Evolutionary conservation across 1,140 invertebrate genomes (phyloP).

Genomic region (Lepidurus apus): DNA sequence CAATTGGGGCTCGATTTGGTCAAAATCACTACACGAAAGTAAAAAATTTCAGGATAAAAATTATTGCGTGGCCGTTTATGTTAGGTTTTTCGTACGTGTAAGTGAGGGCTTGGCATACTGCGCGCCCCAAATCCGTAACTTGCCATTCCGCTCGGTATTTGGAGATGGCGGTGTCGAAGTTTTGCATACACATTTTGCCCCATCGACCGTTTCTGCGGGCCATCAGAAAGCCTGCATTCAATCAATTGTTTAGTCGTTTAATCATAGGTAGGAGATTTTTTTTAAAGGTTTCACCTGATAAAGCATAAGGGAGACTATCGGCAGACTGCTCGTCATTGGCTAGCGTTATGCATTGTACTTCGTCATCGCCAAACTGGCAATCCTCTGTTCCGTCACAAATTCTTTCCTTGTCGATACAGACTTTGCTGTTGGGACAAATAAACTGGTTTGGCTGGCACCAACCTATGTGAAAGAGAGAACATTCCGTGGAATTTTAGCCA

Average conservation of each 20-base stretch:
- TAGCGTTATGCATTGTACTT: conserved; percentile 59
- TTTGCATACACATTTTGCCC: conserved; percentile 70
- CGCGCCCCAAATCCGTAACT: conserved; percentile 63
- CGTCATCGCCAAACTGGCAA: conserved; percentile 75
- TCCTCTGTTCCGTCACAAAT: conserved; percentile 53
- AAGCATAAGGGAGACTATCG: conserved; percentile 39
- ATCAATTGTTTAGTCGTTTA: conserved; percentile 29
- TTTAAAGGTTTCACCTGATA: conserved; percentile 37
- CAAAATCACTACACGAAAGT: neutral
- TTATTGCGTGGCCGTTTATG: neutral
- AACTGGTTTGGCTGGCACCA: conserved; percentile 68
- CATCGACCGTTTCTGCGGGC: conserved; percentile 67
- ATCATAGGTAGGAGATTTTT: neutral
- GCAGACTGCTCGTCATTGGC: conserved; percentile 46
- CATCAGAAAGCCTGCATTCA: conserved; percentile 58
- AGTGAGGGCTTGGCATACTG: conserved; percentile 69
- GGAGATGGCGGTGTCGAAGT: conserved; percentile 54
- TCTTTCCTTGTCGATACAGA: conserved; percentile 49
- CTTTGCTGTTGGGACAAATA: conserved; percentile 63
- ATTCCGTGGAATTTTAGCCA: neutral
- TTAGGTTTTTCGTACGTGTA: conserved; percentile 56
- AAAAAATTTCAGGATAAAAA: conserved; percentile 19
- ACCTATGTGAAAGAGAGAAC: conserved; percentile 48
- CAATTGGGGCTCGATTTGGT: neutral
- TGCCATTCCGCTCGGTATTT: conserved; percentile 54